Evolutionary conservation across 2,888 invertebrate genomes (phyloP), one percentile per base, ranked within the genome.

Genomic region (Nymphalis urticae): DNA sequence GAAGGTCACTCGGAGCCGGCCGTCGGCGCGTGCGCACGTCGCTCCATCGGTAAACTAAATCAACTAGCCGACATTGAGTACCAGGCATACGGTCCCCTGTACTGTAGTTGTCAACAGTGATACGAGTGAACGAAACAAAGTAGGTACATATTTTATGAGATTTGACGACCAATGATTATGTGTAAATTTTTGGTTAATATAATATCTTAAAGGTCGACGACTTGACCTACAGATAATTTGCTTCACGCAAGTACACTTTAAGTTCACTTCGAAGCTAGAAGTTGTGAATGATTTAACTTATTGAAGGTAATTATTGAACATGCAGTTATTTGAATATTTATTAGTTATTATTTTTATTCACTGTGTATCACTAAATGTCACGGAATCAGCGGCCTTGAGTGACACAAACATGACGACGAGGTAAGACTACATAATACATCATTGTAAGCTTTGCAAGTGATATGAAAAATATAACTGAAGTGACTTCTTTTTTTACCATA

Each of bases 331-430:
- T 13, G 42, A 60, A 36, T 48, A 54, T 58, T 27, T 60, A 19
- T 32, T 42, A 70, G 50, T 63, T 61, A 70, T 50, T 72, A 75
- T 61, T 73, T 77, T 71, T 65, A 71, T 70, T 69, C 72, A 62
- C 72, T 66, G 62, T 73, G 68, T 66, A 21, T 70, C 63, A 64
- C 50, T 32, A 36, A 56, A 48, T 24, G 70, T 70, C 62, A 76
- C 70, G 58, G 65, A 72, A 50, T 78, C 80, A 60, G 82, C 82
- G 80, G 72, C 85, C 83, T 83, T 84, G 82, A 71, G 54, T 59
- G 66, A 58, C 56, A 27, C 58, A 71, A 64, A 64, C 59, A 53
- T 61, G 53, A 63, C 66, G 51, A n/a, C 10, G 19, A 80, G 77
- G 82, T 82, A 70, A 80, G 82, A 77, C 19, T n/a, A 32, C 54